Conservation (phyloP, 2,888 invertebrate species). For the Erebia palarica region DNA sequence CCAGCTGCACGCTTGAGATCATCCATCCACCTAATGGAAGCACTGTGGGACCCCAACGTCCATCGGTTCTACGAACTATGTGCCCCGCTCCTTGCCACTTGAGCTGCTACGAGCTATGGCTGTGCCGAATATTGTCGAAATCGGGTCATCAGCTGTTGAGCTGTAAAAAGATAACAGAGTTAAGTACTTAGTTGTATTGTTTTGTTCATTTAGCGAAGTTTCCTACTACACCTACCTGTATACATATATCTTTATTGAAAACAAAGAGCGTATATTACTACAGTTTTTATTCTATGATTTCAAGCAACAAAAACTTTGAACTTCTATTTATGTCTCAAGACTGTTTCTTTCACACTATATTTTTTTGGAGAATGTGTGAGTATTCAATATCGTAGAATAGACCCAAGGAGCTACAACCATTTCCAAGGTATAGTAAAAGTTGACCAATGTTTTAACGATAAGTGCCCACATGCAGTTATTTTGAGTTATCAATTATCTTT, state of each 20-base stretch:
- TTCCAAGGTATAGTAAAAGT: constrained; percentile 43
- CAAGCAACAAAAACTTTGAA: constrained; percentile 10
- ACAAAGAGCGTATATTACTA: too few relatives aligned
- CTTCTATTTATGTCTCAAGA: background rate
- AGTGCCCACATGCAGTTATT: constrained; percentile 60
- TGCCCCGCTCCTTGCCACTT: too few relatives aligned
- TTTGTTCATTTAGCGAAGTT: background rate
- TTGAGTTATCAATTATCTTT: constrained; percentile 37
- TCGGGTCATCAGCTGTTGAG: too few relatives aligned
- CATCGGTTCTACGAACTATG: too few relatives aligned
- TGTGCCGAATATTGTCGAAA: too few relatives aligned
- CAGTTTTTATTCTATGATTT: too few relatives aligned
- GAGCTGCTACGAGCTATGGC: too few relatives aligned
- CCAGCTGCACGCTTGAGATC: too few relatives aligned
- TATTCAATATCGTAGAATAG: background rate
- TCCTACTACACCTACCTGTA: constrained; percentile 18
- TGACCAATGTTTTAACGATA: constrained; percentile 62
- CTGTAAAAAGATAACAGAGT: constrained; percentile 13
- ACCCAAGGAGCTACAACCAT: constrained; percentile 12
- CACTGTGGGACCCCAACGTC: too few relatives aligned
- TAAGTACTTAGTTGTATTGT: too few relatives aligned
- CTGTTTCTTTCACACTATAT: background rate
- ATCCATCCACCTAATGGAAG: too few relatives aligned
- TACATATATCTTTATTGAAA: background rate
- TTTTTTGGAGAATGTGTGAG: background rate